Percentiles rank a stretch among this genome's conserved stretches.
These are phyloP conservation scores for Tachystola acroxantha DNA, from an alignment of 2,888 invertebrate genomes.

Conservation along the genomic window DNA sequence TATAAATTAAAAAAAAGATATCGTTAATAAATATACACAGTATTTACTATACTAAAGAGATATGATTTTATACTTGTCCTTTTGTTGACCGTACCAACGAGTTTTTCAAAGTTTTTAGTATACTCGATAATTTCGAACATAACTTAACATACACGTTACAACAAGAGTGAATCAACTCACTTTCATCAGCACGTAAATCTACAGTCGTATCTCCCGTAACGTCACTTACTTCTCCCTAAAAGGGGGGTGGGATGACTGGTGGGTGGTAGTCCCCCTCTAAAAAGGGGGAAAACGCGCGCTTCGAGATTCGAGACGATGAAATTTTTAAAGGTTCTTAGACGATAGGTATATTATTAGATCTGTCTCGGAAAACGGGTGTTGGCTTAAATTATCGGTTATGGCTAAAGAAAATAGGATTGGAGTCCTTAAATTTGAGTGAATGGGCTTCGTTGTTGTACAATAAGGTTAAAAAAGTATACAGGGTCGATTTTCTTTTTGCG, in stretches of 20 bases:
- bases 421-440: too few relatives aligned
- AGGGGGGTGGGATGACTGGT: neutral
- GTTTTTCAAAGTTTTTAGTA: too few relatives aligned
- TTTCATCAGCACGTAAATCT: conserved; percentile 34
- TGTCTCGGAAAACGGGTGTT: conserved; percentile 5
- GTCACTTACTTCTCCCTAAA: conserved; percentile 30
- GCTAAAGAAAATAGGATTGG: too few relatives aligned
- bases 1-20: too few relatives aligned
- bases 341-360: conserved; percentile 48
- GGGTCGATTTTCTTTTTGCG: too few relatives aligned
- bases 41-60: too few relatives aligned
- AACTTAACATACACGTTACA: neutral
- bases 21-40: too few relatives aligned
- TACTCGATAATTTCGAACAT: too few relatives aligned
- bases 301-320: conserved; percentile 42
- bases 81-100: too few relatives aligned
- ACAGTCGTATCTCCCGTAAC: conserved; percentile 39
- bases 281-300: conserved; percentile 18
- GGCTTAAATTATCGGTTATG: neutral
- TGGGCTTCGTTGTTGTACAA: too few relatives aligned
- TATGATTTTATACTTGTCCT: too few relatives aligned
- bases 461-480: too few relatives aligned
- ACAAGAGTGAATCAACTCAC: conserved; percentile 13
- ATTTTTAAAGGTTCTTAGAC: conserved; percentile 53
- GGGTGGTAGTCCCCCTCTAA: conserved; percentile 4